Evolutionary conservation across 2,888 invertebrate species (phyloP), one percentile per base, ranked within the genome.

Genomic region (Machimus rusticus): DNA sequence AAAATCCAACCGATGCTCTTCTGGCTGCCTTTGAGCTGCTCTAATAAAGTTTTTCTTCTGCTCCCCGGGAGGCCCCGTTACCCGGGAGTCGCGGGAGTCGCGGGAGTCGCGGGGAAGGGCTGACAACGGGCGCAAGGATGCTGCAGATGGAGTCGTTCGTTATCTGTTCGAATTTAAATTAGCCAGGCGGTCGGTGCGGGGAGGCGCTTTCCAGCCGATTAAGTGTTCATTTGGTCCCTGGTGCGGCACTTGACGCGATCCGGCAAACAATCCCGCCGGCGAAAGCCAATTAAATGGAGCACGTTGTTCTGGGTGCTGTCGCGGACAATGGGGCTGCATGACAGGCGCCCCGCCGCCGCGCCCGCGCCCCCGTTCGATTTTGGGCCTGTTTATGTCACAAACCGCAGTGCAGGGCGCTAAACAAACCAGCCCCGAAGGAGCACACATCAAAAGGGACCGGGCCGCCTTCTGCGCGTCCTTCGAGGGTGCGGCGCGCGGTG

Each of bases 171-270:
- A 46, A 28, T 85, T 43, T 23, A 74, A 85, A 74, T 85, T 85
- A 74, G 74, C 51, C 16, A 31, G 31, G 28, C 57, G 23, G 19
- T 31, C 74, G 37, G 39, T 82, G 77, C 57, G 87, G 87, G 82
- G 85, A 82, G 78, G 87, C 87, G 87, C 87, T 88, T 88, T 88
- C 88, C 88, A 88, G 79, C 86, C 88, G 88, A 88, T 88, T 88
- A 88, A 84, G 74, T 87, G 82, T 87, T 87, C 88, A 88, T 88
- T 87, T 87, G 39, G 77, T 77, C 51, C 51, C 78, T 82, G 82
- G 84, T 23, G 43, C 46, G 85, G 46, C 85, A 85, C 74, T 74
- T 74, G 85, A 85, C 74, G 74, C 23, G 28, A 28, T 46, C 9
- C 74, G 28, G 16, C 74, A 85, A 74, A 85, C 85, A 85, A 85